Conservation (phyloP, 2,888 invertebrate species). For the Eledona agricola region DNA sequence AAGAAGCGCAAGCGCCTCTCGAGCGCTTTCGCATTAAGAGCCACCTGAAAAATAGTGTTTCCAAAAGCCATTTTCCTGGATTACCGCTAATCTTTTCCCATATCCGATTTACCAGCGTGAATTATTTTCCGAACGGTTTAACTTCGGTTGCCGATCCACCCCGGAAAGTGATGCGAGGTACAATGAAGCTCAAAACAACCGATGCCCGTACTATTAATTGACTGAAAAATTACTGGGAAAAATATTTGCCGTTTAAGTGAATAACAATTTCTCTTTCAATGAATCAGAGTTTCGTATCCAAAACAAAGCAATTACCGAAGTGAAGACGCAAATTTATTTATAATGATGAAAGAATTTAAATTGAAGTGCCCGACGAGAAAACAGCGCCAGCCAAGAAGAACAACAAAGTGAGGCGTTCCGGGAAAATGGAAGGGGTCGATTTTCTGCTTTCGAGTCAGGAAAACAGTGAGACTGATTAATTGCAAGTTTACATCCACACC, state of each 20-base stretch:
- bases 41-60: constrained; percentile 51
- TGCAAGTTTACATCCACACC: constrained; percentile 43
- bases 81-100: constrained; percentile 56
- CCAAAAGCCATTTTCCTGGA: constrained; percentile 56
- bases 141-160: constrained; percentile 25
- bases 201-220: background rate
- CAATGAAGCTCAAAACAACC: background rate
- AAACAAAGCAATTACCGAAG: constrained; percentile 33
- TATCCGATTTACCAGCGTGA: constrained; percentile 52
- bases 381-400: constrained; percentile 14
- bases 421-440: constrained; percentile 11
- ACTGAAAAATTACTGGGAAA: background rate
- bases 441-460: constrained; percentile 27
- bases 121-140: constrained; percentile 44
- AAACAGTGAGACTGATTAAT: constrained; percentile 48
- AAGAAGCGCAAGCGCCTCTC: constrained; percentile 16
- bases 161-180: constrained; percentile 13
- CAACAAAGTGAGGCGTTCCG: constrained; percentile 9
- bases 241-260: too few species aligned
- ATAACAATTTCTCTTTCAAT: too few species aligned
- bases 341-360: constrained; percentile 34
- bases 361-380: constrained; percentile 18
- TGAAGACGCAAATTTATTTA: constrained; percentile 31
- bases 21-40: constrained; percentile 48
- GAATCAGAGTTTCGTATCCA: too few species aligned